Base-by-base conservation (phyloP, 2,888 invertebrate species). In the Conus canariensis region DNA sequence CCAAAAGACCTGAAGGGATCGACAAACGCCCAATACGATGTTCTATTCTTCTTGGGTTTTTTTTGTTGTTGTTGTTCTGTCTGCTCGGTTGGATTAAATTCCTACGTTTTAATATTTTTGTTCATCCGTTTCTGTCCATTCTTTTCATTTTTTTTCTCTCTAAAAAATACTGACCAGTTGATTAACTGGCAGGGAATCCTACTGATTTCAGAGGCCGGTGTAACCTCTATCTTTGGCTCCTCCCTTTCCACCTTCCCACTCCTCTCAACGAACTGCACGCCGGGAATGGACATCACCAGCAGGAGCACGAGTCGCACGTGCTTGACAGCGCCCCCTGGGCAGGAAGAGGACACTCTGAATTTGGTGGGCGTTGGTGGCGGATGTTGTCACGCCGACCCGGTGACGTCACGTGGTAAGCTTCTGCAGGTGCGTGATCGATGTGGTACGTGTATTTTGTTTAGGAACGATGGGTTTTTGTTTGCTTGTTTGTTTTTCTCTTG, bases 391-490 rank as follows among this genome's bases (percentile, higher is more conserved):
- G 25, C 64, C 67, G 83, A 90, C 67, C 90, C 90, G 4, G 70
- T 90, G 9, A 64, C 87, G 12, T 58, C 87, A 25, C 64, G 87
- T 5, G 90, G 90, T 30, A 90, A 90, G 74, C 64, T 87, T 22
- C 10, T 90, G 19, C 87, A 87, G 87, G 87, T 87, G 4, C 12
- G 60, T 64, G 10, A 6, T 10, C 60, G 10, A 16, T 10, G 10
- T 16, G 60, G 5, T 64, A 64, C 12, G 60, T 64, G 10, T 64
- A 64, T 64, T 64, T 64, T 64, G 60, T 64, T 64, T 64, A 45
- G 45, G 45, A 45, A 45, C 4, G 45, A 45, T 45, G 45, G 45
- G 3, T 2, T 45, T 45, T 45, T 45, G 45, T 45, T 45, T 64
- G 60, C 7, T 16, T 64, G 60, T 64, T 64, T 45, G 45, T 45